These are phyloP conservation scores for Drosophila parvula DNA, from an alignment of 1,140 invertebrate species.

Conservation along the genomic window DNA sequence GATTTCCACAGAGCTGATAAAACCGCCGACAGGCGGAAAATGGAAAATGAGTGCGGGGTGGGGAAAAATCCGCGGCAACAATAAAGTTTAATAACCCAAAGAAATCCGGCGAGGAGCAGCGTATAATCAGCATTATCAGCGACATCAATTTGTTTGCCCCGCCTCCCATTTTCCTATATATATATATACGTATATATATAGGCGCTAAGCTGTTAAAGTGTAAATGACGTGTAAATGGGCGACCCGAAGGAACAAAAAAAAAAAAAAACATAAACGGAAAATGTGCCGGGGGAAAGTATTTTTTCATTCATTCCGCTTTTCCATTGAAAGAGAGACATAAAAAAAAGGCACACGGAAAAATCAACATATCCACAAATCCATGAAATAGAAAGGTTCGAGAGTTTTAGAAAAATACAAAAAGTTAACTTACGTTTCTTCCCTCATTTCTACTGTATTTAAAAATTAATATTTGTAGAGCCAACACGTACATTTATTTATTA, in stretches of 20 bases:
- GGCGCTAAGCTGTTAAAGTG: slow-evolving; percentile 78
- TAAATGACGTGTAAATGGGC: slow-evolving; percentile 80
- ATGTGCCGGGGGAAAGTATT: slow-evolving; percentile 31
- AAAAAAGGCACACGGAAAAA: slow-evolving; percentile 31
- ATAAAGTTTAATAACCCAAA: slow-evolving; percentile 80
- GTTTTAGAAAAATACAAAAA: neutral
- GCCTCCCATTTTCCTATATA: slow-evolving; percentile 1
- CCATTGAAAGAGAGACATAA: slow-evolving; percentile 32
- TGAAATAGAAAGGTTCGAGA: neutral
- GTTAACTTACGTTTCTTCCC: neutral
- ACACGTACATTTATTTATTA: too few species aligned
- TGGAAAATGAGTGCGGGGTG: slow-evolving; percentile 29
- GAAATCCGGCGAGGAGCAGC: slow-evolving; percentile 56
- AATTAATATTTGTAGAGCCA: neutral
- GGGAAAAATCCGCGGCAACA: slow-evolving; percentile 65
- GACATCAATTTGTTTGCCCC: slow-evolving; percentile 61
- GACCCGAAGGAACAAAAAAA: slow-evolving; percentile 27
- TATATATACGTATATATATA: slow-evolving; percentile 3
- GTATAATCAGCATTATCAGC: slow-evolving; percentile 79
- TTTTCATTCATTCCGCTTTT: slow-evolving; percentile 34
- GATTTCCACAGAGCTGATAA: slow-evolving; percentile 49
- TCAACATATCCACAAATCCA: neutral
- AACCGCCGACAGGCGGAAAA: slow-evolving; percentile 32
- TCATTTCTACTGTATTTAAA: neutral
- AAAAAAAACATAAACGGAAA: slow-evolving; percentile 14